phyloP scores from a whole-genome alignment of 2,113 vertebrate genomes.

The Pseudorectes ferrugineus region DNA sequence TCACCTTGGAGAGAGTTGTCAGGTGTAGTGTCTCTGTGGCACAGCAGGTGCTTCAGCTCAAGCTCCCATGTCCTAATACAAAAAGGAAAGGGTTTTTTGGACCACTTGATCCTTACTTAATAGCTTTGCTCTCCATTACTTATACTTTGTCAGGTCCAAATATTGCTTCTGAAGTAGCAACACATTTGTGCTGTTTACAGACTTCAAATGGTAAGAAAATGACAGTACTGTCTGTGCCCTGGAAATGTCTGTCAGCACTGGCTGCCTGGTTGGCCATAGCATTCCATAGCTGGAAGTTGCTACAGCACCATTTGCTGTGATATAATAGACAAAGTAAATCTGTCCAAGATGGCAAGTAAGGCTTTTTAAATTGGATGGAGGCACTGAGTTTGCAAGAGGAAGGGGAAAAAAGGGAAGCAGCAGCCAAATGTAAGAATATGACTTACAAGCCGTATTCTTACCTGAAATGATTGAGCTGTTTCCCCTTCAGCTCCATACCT shows the following conservation, averaged over 20 bases:
- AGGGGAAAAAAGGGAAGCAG: background rate
- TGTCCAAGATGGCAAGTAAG: background rate
- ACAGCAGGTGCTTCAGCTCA: background rate
- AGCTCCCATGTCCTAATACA: background rate
- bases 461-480: background rate
- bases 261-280: background rate
- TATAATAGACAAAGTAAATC: background rate
- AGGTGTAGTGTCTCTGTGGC: fast-evolving
- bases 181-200: background rate
- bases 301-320: background rate
- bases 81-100: background rate
- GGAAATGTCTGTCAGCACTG: background rate
- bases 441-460: background rate
- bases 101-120: background rate
- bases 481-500: background rate
- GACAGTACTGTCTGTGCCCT: background rate
- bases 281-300: background rate
- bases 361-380: background rate
- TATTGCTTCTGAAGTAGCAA: background rate
- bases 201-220: background rate
- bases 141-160: background rate
- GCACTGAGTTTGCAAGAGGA: background rate
- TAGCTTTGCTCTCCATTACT: background rate
- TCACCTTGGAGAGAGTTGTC: background rate
- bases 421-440: background rate